A percentile compares a stretch with the other conserved stretches of the same genome.
Conservation (phyloP, 2,888 invertebrate genomes). For the Rhyacophila evoluta region DNA sequence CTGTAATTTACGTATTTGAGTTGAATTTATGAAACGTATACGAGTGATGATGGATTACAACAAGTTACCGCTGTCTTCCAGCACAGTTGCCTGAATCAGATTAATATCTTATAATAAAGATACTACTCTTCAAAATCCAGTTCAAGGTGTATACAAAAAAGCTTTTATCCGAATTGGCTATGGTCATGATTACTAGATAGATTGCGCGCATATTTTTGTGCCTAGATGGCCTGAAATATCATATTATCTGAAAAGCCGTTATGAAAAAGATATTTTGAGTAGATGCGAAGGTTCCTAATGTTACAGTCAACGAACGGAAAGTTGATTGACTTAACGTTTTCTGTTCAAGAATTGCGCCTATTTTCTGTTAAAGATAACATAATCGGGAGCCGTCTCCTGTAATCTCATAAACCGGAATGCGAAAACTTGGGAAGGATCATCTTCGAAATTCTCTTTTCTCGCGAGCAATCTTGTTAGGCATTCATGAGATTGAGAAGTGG, state of each 20-base stretch:
- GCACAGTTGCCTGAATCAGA: background rate
- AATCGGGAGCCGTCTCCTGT: constrained; percentile 43
- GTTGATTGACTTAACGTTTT: constrained; percentile 50
- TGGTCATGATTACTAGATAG: background rate
- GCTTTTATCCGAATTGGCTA: background rate
- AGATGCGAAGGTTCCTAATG: constrained; percentile 38
- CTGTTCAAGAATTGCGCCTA: constrained; percentile 27
- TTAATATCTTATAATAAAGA: background rate
- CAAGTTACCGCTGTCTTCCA: background rate
- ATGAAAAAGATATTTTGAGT: background rate
- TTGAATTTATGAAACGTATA: too few relatives aligned
- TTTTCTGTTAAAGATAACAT: constrained; percentile 41
- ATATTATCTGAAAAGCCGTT: background rate
- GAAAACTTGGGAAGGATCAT: constrained; percentile 34
- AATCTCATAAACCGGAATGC: constrained; percentile 44
- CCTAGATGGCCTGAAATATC: background rate
- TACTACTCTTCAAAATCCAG: background rate
- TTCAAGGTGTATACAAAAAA: background rate
- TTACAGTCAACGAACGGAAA: constrained; percentile 25
- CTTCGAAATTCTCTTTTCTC: constrained; percentile 32
- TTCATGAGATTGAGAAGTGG: constrained; percentile 41
- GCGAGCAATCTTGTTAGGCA: constrained; percentile 39
- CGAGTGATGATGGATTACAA: too few relatives aligned
- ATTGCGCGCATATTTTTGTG: background rate
- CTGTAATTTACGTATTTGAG: too few relatives aligned